Evolutionary conservation across 2,797 vertebrate genomes (phyloP).

Genomic region (Lateolabrax maculatus): DNA sequence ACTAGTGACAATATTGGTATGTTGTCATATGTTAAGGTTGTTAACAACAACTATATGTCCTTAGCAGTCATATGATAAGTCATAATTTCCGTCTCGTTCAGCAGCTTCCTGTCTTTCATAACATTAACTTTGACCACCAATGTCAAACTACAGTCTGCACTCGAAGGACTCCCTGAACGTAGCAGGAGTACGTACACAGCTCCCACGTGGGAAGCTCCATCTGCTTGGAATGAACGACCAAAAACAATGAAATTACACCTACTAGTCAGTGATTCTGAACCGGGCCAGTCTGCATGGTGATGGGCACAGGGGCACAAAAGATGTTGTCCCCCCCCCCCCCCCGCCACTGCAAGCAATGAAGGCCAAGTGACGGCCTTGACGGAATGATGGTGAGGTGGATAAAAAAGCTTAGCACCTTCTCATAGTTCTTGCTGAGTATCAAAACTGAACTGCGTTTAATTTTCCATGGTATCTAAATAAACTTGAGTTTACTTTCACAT

Average conservation of each 20-base stretch:
- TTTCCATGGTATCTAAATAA: neutral
- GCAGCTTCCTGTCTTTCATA: neutral
- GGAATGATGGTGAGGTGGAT: neutral
- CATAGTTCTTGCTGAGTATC: neutral
- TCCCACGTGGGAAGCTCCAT: neutral
- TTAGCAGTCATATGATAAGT: neutral
- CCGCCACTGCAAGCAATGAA: neutral
- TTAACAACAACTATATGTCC: too few relatives aligned
- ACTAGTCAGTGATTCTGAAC: neutral
- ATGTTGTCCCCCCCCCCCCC: neutral
- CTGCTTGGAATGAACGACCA: neutral
- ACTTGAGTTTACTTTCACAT: too few relatives aligned
- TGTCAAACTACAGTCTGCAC: neutral
- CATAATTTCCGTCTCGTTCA: neutral
- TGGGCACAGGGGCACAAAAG: neutral
- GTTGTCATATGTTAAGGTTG: conserved; percentile 6
- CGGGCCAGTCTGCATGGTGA: neutral
- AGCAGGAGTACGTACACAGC: neutral
- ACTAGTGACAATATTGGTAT: neutral
- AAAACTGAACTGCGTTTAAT: too few relatives aligned
- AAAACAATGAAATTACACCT: neutral
- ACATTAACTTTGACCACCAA: neutral
- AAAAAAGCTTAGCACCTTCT: neutral
- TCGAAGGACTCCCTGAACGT: neutral
- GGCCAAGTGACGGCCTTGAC: neutral